Percentiles rank a stretch among this genome's conserved stretches.
These are phyloP conservation scores for Lepidurus packardi DNA, from an alignment of 1,140 invertebrate species.

Conservation along the genomic window DNA sequence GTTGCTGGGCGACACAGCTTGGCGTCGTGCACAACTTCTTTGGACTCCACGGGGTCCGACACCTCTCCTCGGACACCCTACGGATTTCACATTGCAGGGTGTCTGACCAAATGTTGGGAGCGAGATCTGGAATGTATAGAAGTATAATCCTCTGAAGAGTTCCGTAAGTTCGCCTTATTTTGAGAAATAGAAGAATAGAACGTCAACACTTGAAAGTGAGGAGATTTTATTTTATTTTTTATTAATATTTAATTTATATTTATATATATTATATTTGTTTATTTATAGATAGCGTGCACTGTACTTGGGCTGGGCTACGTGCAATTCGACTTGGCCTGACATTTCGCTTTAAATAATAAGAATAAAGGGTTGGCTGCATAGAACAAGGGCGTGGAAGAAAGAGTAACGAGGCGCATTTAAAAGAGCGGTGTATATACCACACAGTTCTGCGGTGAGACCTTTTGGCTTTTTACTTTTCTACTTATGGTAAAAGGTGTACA, in stretches of 20 bases:
- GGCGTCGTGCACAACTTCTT: not conserved
- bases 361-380: not conserved
- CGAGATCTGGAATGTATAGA: slow-evolving; percentile 5
- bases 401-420: not conserved
- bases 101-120: slow-evolving; percentile 9
- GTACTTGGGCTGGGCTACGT: no score
- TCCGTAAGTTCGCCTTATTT: not conserved
- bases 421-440: not conserved
- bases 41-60: slow-evolving; percentile 4
- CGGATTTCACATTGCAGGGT: slow-evolving; percentile 14
- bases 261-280: no score
- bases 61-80: not conserved
- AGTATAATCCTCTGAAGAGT: not conserved
- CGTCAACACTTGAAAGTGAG: not conserved
- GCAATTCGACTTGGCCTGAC: no score
- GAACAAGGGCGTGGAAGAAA: not conserved
- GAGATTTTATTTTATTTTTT: no score
- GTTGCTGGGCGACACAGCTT: slow-evolving; percentile 8
- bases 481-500: not conserved
- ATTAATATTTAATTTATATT: no score
- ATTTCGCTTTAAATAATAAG: not conserved
- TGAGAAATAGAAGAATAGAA: not conserved
- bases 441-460: not conserved
- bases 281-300: no score
- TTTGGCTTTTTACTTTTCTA: not conserved